Conservation (phyloP, 2,797 vertebrate genomes). For the Sphenodon punctatus region DNA sequence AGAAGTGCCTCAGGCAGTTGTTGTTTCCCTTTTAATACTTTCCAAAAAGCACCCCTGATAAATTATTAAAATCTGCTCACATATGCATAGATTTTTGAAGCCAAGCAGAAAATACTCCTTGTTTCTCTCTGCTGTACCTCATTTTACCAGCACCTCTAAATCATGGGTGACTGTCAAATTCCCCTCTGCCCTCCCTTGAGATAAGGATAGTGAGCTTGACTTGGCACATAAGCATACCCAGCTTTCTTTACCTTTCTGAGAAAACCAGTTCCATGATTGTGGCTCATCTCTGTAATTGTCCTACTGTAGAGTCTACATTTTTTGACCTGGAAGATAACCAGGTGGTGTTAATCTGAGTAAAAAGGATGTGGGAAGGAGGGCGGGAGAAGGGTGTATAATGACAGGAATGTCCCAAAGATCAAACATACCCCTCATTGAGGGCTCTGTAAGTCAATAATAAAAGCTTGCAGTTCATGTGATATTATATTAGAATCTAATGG, state of each 20-base stretch:
- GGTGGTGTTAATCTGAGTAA: not conserved
- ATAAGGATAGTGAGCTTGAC: not conserved
- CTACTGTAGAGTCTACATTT: not conserved
- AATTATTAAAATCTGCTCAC: no score
- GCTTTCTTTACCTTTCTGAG: not conserved
- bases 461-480: not conserved
- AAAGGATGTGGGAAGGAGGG: no score
- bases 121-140: no score
- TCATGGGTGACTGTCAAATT: not conserved
- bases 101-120: no score
- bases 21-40: no score
- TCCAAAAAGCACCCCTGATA: no score
- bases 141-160: no score
- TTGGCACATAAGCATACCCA: not conserved
- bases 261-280: not conserved
- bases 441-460: not conserved
- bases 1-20: no score
- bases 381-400: not conserved
- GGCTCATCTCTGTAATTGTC: not conserved
- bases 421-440: not conserved
- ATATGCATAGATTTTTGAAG: no score
- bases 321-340: not conserved
- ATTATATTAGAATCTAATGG: not conserved
- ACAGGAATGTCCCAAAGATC: not conserved
- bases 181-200: no score